These are phyloP conservation scores for Eremophila alpestris DNA, from an alignment of 2,797 vertebrate species.

Conservation along the genomic window DNA sequence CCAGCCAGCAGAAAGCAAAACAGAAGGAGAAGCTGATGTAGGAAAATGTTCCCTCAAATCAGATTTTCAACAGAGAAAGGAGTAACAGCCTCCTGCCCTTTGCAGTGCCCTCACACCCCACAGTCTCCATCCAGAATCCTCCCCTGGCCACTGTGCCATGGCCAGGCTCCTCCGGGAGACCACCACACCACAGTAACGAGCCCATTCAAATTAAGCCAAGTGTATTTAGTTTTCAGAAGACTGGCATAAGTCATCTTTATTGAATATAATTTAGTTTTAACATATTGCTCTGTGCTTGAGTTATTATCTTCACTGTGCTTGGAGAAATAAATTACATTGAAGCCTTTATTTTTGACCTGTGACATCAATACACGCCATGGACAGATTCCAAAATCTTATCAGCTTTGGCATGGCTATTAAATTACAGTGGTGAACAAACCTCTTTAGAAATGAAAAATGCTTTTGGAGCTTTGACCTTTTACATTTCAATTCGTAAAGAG, in stretches of 20 bases:
- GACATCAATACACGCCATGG: slow-evolving; percentile 75
- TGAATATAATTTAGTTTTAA: slow-evolving; percentile 77
- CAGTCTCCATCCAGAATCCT: neutral
- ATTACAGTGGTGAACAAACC: slow-evolving; percentile 73
- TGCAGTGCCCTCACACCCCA: neutral
- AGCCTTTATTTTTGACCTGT: slow-evolving; percentile 76
- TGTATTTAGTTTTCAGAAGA: slow-evolving; percentile 67
- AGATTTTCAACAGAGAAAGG: neutral
- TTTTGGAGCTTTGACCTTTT: slow-evolving; percentile 75
- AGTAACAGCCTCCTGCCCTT: neutral
- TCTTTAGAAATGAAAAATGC: slow-evolving; percentile 76
- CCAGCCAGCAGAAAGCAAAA: slow-evolving; percentile 40
- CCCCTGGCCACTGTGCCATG: neutral
- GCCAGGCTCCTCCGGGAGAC: neutral
- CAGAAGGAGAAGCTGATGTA: neutral
- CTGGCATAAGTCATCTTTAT: slow-evolving; percentile 73
- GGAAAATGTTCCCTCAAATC: neutral
- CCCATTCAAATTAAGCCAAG: slow-evolving; percentile 43
- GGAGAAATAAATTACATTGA: slow-evolving; percentile 75
- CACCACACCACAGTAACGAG: slow-evolving; percentile 15
- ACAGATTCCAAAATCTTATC: slow-evolving; percentile 75
- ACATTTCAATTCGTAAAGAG: slow-evolving; percentile 73
- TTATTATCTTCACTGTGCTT: slow-evolving; percentile 73
- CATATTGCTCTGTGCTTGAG: slow-evolving; percentile 73
- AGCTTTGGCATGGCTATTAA: slow-evolving; percentile 74